Evolutionary conservation across 2,888 invertebrate species (phyloP), one percentile per base, ranked within the genome.

Genomic region (Drosophila infuscata): DNA sequence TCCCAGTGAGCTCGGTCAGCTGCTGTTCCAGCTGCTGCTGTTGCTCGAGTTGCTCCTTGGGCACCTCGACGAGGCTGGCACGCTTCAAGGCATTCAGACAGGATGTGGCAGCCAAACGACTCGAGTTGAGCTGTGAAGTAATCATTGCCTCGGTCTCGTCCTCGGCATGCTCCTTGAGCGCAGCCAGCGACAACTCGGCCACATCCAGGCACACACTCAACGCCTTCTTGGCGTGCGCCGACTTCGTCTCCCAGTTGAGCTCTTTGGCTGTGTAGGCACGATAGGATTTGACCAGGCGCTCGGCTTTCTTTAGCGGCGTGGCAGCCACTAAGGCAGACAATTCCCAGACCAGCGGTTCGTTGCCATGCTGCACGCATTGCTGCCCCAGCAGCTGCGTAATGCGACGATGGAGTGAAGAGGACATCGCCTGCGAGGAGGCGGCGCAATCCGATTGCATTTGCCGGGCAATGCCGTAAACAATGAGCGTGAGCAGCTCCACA

Each of bases 271-370:
- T 96, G 75, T 94, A 95, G 0, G 96, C 96, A 61, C 96, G 95
- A 91, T 97, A 96, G 0, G 97, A 96, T 91, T 96, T 95, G 78
- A 97, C 95, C 29, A 98, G 94, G 70, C 96, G 95, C 88, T 97
- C 97, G 0, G 95, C 95, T 81, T 94, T 94, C 33, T 95, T 92
- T 32, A 95, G 90, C 20, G 94, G 93, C 3, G 90, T 91, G 0
- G 95, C 94, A 30, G 96, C 95, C 70, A 97, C 92, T 81, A 96
- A 94, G 0, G 97, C 96, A 86, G 98, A 97, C 70, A 97, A 91
- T 88, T 96, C 95, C 98, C 98, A 98, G 8, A 98, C 92, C 69
- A 95, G 94, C 0, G 96, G 95, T 87, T 96, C 96, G 79, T 95
- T 96, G 56, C 95, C 95, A 85, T 95, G 90, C 66, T 92, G 92